These are phyloP conservation scores for Dermochelys coriacea DNA, from an alignment of 2,797 vertebrate species.

Conservation along the genomic window DNA sequence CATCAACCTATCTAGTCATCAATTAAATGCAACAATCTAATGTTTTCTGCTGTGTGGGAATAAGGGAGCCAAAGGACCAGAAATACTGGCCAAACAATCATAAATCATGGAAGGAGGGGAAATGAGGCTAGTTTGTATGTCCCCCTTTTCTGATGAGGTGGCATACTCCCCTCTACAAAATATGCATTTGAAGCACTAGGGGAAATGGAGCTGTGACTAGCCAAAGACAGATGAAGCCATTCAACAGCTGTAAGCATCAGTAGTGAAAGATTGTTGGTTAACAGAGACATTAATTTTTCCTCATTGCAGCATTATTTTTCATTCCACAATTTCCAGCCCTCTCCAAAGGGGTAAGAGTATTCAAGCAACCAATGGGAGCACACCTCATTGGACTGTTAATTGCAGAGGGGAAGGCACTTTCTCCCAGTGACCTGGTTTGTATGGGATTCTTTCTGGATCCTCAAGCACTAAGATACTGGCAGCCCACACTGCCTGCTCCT, in stretches of 20 bases:
- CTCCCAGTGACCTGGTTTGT: background rate
- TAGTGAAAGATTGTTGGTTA: background rate
- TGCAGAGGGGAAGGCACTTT: background rate
- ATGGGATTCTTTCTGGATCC: background rate
- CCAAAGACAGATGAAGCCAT: background rate
- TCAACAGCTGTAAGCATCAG: background rate
- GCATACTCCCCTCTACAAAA: background rate
- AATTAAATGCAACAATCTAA: background rate
- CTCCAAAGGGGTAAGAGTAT: background rate
- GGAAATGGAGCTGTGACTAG: background rate
- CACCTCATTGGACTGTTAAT: background rate
- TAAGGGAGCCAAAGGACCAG: background rate
- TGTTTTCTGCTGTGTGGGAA: background rate
- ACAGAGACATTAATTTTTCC: conserved; percentile 7
- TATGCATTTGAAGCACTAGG: background rate
- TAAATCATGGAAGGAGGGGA: background rate
- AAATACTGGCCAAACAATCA: background rate
- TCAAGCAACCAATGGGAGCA: background rate
- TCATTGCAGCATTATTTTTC: background rate
- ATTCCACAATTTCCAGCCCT: background rate
- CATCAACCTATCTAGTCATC: background rate
- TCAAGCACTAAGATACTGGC: background rate
- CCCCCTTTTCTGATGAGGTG: background rate
- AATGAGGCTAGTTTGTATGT: background rate
- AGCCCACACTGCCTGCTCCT: background rate